Evolutionary conservation across 1,140 invertebrate genomes (phyloP).

Genomic region (Oedothorax gibbosus): DNA sequence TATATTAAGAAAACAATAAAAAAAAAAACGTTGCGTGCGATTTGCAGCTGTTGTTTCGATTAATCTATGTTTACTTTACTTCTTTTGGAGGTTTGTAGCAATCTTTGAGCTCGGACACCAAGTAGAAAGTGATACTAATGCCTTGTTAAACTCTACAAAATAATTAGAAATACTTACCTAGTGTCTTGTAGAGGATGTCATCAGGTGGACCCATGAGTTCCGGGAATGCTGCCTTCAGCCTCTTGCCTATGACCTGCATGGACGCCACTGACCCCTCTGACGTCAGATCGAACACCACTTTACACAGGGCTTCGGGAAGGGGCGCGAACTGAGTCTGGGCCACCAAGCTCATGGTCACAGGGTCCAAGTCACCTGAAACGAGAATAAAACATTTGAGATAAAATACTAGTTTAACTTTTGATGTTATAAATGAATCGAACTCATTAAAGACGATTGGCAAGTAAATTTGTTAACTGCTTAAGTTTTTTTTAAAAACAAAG

Average conservation of each 20-base stretch:
- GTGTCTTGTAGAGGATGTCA: conserved; percentile 86
- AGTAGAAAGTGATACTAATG: too few species aligned
- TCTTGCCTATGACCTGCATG: conserved; percentile 69
- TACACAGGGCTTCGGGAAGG: conserved; percentile 90
- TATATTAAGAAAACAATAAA: too few species aligned
- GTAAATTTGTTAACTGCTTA: too few species aligned
- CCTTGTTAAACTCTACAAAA: not conserved
- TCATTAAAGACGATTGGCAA: too few species aligned
- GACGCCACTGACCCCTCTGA: conserved; percentile 73
- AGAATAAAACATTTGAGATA: not conserved
- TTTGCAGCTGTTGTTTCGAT: too few species aligned
- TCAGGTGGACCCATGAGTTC: conserved; percentile 85
- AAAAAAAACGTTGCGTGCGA: too few species aligned
- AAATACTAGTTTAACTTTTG: too few species aligned
- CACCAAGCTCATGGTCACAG: conserved; percentile 86
- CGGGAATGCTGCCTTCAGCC: conserved; percentile 80
- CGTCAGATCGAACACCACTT: conserved; percentile 90
- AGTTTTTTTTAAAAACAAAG: too few species aligned
- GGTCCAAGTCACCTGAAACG: conserved; percentile 87
- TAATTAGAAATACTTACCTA: conserved; percentile 74
- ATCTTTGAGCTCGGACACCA: too few species aligned
- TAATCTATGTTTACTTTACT: too few species aligned
- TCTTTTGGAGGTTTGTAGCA: too few species aligned
- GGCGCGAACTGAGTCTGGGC: conserved; percentile 95
- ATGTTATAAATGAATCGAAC: too few species aligned